Evolutionary conservation across 2,888 invertebrate species (phyloP).

Genomic region (Plemyria rubiginata): DNA sequence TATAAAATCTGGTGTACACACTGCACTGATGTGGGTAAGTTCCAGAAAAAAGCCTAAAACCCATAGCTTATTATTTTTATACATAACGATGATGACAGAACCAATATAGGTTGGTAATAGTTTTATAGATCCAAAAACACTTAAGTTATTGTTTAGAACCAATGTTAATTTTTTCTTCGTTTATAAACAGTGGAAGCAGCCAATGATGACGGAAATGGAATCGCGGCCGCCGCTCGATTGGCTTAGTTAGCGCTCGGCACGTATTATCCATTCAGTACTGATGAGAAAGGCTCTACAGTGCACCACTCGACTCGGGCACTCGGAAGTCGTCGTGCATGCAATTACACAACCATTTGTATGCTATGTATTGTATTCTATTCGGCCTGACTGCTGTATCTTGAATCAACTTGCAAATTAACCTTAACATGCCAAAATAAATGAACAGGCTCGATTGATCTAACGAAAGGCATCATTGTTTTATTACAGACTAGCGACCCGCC

Average conservation of each 20-base stretch:
- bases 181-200: constrained; percentile 39
- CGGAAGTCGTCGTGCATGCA: constrained; percentile 54
- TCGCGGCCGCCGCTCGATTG: constrained; percentile 59
- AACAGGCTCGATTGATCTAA: not conserved
- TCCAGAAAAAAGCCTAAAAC: too few relatives aligned
- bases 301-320: constrained; percentile 52
- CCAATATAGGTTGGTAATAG: not conserved
- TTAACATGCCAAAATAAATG: constrained; percentile 6
- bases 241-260: constrained; percentile 79
- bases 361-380: constrained; percentile 26
- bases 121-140: not conserved
- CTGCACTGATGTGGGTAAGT: too few relatives aligned
- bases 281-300: constrained; percentile 54
- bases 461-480: constrained; percentile 7
- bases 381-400: constrained; percentile 48
- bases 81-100: too few relatives aligned
- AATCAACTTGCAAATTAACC: constrained; percentile 10
- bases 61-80: too few relatives aligned
- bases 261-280: constrained; percentile 68
- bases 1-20: not conserved
- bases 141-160: constrained; percentile 1
- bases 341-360: constrained; percentile 59
- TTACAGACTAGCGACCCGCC: too few relatives aligned
- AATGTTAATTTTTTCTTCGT: constrained; percentile 22
- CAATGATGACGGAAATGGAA: constrained; percentile 62